Evolutionary conservation across 2,113 vertebrate genomes (phyloP).

Genomic region (Anhinga rufa): DNA sequence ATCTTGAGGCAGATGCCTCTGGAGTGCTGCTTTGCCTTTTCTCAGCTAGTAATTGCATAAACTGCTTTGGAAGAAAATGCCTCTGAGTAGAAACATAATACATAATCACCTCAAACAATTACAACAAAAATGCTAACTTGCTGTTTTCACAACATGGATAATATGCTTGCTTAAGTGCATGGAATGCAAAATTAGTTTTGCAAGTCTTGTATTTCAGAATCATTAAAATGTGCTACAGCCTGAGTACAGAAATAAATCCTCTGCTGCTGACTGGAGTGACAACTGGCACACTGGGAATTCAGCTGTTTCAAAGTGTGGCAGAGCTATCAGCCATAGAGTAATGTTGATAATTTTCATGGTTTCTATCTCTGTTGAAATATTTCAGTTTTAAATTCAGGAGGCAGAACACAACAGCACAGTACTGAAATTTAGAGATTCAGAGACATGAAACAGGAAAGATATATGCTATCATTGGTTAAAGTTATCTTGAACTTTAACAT

Average conservation of each 20-base stretch:
- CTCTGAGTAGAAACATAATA: constrained; percentile 57
- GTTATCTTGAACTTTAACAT: neutral
- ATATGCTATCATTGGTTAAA: neutral
- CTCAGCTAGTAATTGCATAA: constrained; percentile 48
- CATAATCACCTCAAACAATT: constrained; percentile 64
- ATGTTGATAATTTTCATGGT: neutral
- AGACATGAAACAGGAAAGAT: neutral
- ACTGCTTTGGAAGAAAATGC: constrained; percentile 48
- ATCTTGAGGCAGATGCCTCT: neutral
- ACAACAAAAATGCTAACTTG: constrained; percentile 60
- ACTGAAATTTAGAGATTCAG: neutral
- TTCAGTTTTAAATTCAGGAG: neutral
- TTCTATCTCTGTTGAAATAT: neutral
- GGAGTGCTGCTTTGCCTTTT: constrained; percentile 15
- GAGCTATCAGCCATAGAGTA: neutral
- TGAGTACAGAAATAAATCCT: constrained; percentile 8
- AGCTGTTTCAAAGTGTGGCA: neutral
- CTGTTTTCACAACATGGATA: constrained; percentile 57
- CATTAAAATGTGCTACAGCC: constrained; percentile 1
- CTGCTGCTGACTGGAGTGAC: constrained; percentile 11
- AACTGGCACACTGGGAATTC: neutral
- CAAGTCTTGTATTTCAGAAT: constrained; percentile 26
- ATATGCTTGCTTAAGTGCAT: constrained; percentile 53
- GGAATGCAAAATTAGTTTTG: constrained; percentile 34
- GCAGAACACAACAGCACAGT: neutral